Base-by-base conservation (phyloP, 1,140 invertebrate genomes). In the Pemphigus obesinymphae region DNA sequence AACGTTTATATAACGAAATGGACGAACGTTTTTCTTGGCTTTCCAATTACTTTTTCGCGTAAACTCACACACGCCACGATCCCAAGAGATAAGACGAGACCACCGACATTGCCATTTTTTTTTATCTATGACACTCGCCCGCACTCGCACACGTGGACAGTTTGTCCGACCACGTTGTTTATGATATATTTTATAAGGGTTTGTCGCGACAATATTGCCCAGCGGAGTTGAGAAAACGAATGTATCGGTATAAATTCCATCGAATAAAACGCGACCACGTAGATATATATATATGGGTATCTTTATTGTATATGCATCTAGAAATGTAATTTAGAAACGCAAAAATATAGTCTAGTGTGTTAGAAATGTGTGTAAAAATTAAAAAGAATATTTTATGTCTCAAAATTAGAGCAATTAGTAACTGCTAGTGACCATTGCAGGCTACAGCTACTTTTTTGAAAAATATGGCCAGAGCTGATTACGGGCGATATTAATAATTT, bases 181-280 rank as follows among this genome's bases (percentile, higher is more conserved):
- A 78, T 78, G 75, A 78, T 78, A 78, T 78, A 78, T 78, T 78
- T 78, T 78, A 78, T 58, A 78, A 78, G 75, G 75, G 75, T 37
- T 78, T 23, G 23, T 31, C 75, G 50, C 53, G 50, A 78, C 75
- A 78, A 78, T 78, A 78, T 78, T 61, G 75, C 75, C 75, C 75
- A 78, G 75, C 7, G 75, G 75, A 78, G 75, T 78, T 78, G 75
- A 58, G 50, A 75, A n/a, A 78, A 55, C 75, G 75, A 78, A 78
- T 55, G 48, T 26, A 13, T n/a, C 5, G 26, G 75, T 58, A 55
- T 53, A 58, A 78, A 58, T 78, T 55, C 34, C 31, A 29, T 7
- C 40, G 37, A 40, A 70, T 70, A 37, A 78, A 78, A 78, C 53
- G 43, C n/a, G 37, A 3, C 17, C 3, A 15, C 15, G 11, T 20